Evolutionary conservation across 2,113 vertebrate species (phyloP).

Genomic region (Caretta caretta): DNA sequence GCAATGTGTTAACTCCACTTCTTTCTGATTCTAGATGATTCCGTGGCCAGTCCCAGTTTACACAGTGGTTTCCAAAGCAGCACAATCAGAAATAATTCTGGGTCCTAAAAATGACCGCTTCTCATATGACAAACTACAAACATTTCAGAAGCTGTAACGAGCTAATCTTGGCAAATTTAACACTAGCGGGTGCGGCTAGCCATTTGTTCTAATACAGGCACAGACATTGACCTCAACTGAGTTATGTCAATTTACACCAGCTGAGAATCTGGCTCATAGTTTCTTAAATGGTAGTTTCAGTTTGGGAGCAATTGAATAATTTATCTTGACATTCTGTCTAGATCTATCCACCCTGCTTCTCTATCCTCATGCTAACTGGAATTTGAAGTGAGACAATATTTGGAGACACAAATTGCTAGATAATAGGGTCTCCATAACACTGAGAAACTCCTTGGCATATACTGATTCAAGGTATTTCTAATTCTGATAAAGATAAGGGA

Average conservation of each 20-base stretch:
- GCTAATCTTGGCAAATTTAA: background rate
- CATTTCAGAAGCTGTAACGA: background rate
- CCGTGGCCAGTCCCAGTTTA: background rate
- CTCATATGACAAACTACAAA: background rate
- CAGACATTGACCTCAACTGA: background rate
- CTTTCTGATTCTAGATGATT: background rate
- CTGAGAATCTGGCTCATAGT: background rate
- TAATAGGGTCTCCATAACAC: background rate
- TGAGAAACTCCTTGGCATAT: background rate
- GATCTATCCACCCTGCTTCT: background rate
- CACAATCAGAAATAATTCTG: background rate
- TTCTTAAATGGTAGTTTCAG: background rate
- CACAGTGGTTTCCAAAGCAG: background rate
- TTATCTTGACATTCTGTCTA: background rate
- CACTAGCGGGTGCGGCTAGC: background rate
- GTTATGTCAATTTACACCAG: background rate
- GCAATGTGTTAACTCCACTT: too few species aligned
- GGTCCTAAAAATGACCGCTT: background rate
- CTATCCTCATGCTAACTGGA: background rate
- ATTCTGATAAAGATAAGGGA: background rate
- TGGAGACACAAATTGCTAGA: background rate
- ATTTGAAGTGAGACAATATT: background rate
- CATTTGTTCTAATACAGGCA: background rate
- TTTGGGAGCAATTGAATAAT: background rate
- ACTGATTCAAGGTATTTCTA: background rate